Base-by-base conservation (phyloP, 92 coral and sea anemone genomes). In the Parazoanthus darwini region DNA sequence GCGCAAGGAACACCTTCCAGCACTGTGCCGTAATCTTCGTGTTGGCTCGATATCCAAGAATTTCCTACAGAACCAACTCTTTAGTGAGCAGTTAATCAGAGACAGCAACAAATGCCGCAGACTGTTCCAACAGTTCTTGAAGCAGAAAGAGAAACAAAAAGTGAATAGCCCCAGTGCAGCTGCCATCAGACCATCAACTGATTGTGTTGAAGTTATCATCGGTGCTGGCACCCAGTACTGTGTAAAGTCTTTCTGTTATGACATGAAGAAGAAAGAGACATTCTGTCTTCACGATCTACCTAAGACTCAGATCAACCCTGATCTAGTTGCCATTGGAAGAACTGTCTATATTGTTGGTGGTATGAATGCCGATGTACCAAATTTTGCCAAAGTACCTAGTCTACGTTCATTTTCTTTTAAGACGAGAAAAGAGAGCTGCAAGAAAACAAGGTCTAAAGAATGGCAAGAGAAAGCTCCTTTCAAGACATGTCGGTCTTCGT, bases 341-440 rank as follows among this genome's bases (percentile, higher is more conserved):
- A 88, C 85, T 18, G 68, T 95, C 77, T 95, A 92, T 66, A 91
- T 95, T 75, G 91, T 95, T 20, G 98, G 96, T 39, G 96, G 92
- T 23, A 88, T 84, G 74, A 93, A 90, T 66, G 92, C 74, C n/a
- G 88, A 88, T 66, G 59, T 90, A 54, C 91, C 91, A 59, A 86
- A 89, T 56, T 92, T 82, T 92, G 92, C 75, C 66, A 83, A 89
- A 25, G 92, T 87, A 20, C 91, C 82, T 43, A 90, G 88, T 39
- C 81, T 95, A 33, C 89, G 91, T 42, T 72, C 91, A 16, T 78
- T 93, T 56, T 83, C 93, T 26, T 89, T 95, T 50, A 92, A 93
- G 71, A 85, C 83, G 33, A 86, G 63, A 43, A 92, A 89, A 83
- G 89, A 86, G 25, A 68, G 85, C 72, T 58, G 85, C 20, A 73